A percentile compares a stretch with the other conserved stretches of the same genome.
phyloP scores from a whole-genome alignment of 2,888 invertebrate genomes.

The Athalia circularis region DNA sequence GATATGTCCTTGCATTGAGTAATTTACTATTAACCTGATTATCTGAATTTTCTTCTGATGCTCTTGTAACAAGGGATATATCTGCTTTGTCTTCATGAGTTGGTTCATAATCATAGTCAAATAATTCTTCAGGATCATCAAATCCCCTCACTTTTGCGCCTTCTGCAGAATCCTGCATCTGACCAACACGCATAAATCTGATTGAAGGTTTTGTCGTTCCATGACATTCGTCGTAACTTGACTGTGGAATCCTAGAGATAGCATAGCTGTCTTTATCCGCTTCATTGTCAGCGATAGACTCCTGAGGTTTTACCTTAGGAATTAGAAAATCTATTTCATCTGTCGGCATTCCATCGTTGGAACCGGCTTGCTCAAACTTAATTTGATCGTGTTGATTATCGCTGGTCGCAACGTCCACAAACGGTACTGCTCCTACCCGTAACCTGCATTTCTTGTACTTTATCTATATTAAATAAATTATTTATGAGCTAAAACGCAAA shows the following conservation, averaged over 20 bases:
- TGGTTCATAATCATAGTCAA: not conserved
- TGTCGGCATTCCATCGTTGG: not conserved
- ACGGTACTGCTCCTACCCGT: constrained; percentile 65
- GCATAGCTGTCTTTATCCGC: no score
- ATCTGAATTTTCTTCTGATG: not conserved
- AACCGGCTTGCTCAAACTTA: constrained; percentile 51
- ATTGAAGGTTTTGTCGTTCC: not conserved
- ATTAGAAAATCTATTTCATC: constrained; percentile 11
- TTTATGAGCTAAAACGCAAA: constrained; percentile 30
- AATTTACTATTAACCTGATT: not conserved
- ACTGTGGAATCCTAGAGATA: not conserved
- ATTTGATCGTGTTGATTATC: constrained; percentile 48
- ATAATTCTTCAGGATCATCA: not conserved
- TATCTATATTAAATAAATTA: constrained; percentile 55
- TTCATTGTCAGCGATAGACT: not conserved
- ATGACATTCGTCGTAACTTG: not conserved
- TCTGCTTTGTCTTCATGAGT: not conserved
- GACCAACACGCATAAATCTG: constrained; percentile 2
- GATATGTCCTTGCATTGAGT: not conserved
- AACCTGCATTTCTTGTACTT: constrained; percentile 69
- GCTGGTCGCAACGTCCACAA: constrained; percentile 48
- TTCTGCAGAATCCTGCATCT: constrained; percentile 7
- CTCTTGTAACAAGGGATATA: not conserved
- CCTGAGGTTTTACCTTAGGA: not conserved
- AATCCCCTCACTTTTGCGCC: not conserved